Percentiles rank a stretch among this genome's conserved stretches.
These are phyloP conservation scores for Phocoena sinus DNA, from an alignment of 2,113 vertebrate species.

Conservation along the genomic window DNA sequence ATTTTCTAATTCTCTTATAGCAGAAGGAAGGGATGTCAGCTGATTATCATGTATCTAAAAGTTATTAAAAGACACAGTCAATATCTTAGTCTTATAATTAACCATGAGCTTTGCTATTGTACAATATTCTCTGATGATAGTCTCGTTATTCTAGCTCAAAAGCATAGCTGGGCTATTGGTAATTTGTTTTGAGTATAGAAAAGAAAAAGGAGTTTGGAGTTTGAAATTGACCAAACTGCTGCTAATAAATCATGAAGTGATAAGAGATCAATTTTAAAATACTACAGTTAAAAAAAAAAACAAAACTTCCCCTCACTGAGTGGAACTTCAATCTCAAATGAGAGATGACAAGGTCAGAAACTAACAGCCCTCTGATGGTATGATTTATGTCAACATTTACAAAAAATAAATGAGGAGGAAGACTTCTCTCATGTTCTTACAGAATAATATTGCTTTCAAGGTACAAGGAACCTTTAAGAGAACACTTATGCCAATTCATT, in stretches of 20 bases:
- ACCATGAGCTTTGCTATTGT: neutral
- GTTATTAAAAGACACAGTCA: constrained; percentile 50
- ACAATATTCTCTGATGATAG: constrained; percentile 1
- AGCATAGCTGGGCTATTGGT: neutral
- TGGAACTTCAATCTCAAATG: neutral
- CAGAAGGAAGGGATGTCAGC: constrained; percentile 85
- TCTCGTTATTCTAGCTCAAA: neutral
- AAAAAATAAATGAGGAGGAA: neutral
- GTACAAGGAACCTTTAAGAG: neutral
- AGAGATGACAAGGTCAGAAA: neutral
- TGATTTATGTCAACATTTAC: neutral
- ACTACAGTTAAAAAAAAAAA: neutral
- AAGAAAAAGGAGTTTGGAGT: neutral
- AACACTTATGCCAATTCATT: neutral
- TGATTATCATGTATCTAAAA: constrained; percentile 95
- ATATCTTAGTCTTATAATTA: constrained; percentile 32
- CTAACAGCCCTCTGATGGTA: neutral
- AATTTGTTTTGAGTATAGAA: neutral
- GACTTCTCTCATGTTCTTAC: neutral
- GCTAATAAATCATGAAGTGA: neutral
- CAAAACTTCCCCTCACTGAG: neutral
- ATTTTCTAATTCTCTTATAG: constrained; percentile 89
- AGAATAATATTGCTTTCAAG: neutral
- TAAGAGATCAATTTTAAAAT: constrained; percentile 26
- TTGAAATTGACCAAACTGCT: neutral